Base-by-base conservation (phyloP, 2,888 invertebrate species). In the Apodemia zela region DNA sequence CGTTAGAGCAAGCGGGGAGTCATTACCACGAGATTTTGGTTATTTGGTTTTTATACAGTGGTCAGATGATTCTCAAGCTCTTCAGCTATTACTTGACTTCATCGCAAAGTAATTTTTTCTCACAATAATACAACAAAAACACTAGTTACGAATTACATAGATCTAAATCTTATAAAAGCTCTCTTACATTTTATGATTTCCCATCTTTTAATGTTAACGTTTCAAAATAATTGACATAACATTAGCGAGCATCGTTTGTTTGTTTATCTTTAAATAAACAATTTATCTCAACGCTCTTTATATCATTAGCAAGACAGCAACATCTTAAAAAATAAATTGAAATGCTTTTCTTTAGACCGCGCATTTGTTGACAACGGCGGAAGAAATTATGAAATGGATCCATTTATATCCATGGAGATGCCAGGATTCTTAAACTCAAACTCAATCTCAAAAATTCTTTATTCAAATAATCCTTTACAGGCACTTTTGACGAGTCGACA, bases 111-210 rank as follows among this genome's bases (percentile, higher is more conserved):
- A 33, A 17, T 18, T 21, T 51, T 21, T 51, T 51, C 51, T 25
- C 51, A 51, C 51, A 51, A 51, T 51, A 13, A 18, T 18, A 51
- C 51, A 25, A 51, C 18, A 51, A 51, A 51, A 51, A 21, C 21
- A 51, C 21, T 21, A 51, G 21, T 21, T 18, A 51, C 13, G 13
- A 54, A 54, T 13, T 54, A 54, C 54, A 54, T 25, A 54, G 54
- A 42, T 42, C 21, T 15, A 13, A 54, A 54, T 54, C 8, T 54
- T 54, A 25, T 54, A 54, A 54, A 21, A 51, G n/a, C 42, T 42
- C 42, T 42, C 15, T 15, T 33, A 10, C 6, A 42, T 15, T 15
- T 15, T n/a, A 42, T 42, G 15, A n/a, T 42, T 42, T 42, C 42
- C 15, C 42, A 42, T 42, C 42, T n/a, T 42, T 42, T 42, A 42